Percentiles rank a stretch among this genome's conserved stretches.
Evolutionary conservation across 2,113 vertebrate species (phyloP).

Genomic region (Chlamydotis undulata): DNA sequence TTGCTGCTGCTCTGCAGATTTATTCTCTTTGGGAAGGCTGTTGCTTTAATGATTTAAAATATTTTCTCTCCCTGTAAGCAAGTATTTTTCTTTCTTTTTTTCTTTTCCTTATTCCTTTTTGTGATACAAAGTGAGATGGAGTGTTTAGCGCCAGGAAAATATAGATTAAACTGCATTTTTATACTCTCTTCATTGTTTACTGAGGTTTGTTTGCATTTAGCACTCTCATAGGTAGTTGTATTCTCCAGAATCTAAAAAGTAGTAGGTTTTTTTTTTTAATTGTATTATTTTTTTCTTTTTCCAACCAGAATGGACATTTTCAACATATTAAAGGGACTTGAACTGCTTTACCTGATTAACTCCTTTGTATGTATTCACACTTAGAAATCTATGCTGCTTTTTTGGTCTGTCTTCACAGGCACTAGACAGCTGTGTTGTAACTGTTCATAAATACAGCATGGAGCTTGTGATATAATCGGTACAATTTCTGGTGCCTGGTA

Average conservation of each 20-base stretch:
- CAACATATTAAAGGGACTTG: neutral
- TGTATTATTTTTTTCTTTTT: neutral
- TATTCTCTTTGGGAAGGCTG: neutral
- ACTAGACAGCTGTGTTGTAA: neutral
- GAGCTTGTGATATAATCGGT: neutral
- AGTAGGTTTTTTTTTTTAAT: neutral
- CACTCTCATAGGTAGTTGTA: neutral
- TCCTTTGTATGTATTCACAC: neutral
- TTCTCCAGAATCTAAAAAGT: neutral
- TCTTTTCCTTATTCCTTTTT: neutral
- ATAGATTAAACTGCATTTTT: constrained; percentile 34
- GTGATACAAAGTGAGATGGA: neutral
- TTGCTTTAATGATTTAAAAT: constrained; percentile 38
- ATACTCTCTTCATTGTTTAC: neutral
- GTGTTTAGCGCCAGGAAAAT: neutral
- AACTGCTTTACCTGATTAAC: neutral
- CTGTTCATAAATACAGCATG: neutral
- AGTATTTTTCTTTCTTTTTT: neutral
- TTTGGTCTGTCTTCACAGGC: neutral
- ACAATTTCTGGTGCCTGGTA: neutral
- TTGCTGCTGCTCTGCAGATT: constrained; percentile 8
- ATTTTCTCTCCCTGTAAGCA: neutral
- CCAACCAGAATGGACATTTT: neutral
- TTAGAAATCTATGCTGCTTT: neutral
- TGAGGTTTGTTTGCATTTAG: constrained; percentile 24